Base-by-base conservation (phyloP, 2,797 vertebrate genomes). In the Esox lucius region DNA sequence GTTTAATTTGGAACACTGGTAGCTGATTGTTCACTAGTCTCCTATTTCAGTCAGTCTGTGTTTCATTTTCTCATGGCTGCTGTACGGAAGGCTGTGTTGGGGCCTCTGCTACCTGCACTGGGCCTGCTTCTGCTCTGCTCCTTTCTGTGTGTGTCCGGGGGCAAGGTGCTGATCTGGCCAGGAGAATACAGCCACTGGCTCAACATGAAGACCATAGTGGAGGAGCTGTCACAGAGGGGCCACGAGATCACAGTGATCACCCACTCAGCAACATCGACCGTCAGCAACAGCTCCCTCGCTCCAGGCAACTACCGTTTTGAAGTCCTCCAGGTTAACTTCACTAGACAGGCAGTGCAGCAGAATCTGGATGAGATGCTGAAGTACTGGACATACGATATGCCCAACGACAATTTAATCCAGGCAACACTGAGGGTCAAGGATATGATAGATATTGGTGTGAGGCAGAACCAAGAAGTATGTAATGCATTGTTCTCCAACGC, bases 141-240 rank as follows among this genome's bases (percentile, higher is more conserved):
- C 46, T 9, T 22, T 22, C 70, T 39, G 9, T n/a, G 70, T 71
- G 70, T 71, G 4, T 59, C 51, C 4, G 70, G 49, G 28, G 92
- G 92, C 33, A 93, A 94, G 0, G 75, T 95, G 67, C 70, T 94
- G 77, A 83, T 95, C 70, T 96, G 94, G 93, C 93, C 91, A 64
- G 80, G 88, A 0, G 94, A 95, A 76, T 91, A 85, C 72, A 96
- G 94, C 70, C 94, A 95, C 76, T 95, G 94, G 94, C 75, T 95
- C 79, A 95, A 95, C 9, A 78, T 94, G 83, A 91, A 92, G 80
- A 62, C 77, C 1, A 78, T 95, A 65, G 64, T 93, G 61, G 80
- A 92, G 76, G 89, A 90, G 49, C 64, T 95, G 53, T 82, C 81
- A 56, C 79, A 1, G 26, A 91, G 88, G 0, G 92, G 91, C 56